Evolutionary conservation across 2,797 vertebrate species (phyloP).

Genomic region (Falco novaeseelandiae): DNA sequence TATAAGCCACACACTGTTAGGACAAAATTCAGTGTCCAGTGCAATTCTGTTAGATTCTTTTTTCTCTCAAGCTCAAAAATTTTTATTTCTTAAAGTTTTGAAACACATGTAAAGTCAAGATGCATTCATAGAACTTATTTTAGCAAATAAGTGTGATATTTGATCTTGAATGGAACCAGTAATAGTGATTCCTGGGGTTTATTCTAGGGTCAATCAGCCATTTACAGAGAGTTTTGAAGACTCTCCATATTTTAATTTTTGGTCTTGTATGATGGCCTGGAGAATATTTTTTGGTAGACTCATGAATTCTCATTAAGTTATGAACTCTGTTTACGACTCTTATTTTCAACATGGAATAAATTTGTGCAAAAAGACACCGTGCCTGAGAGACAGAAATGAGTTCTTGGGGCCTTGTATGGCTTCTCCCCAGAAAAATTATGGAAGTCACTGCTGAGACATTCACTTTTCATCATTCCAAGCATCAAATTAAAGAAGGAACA

Average conservation of each 20-base stretch:
- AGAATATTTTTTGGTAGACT: background rate
- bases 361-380: background rate
- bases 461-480: background rate
- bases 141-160: background rate
- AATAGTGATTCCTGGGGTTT: background rate
- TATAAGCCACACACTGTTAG: background rate
- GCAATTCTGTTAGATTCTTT: background rate
- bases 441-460: background rate
- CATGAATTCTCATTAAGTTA: background rate
- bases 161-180: background rate
- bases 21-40: background rate
- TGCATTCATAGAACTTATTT: background rate
- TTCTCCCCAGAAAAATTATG: background rate
- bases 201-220: background rate
- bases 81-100: background rate
- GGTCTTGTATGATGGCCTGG: background rate
- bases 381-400: background rate
- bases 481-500: background rate
- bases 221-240: background rate
- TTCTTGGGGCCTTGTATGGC: rapidly evolving
- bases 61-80: background rate
- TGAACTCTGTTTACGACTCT: background rate
- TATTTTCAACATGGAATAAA: background rate
- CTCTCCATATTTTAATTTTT: background rate
- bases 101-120: background rate